A percentile compares a stretch with the other conserved stretches of the same genome.
Conservation (phyloP, 1,140 invertebrate genomes). For the Pararge aegeria region DNA sequence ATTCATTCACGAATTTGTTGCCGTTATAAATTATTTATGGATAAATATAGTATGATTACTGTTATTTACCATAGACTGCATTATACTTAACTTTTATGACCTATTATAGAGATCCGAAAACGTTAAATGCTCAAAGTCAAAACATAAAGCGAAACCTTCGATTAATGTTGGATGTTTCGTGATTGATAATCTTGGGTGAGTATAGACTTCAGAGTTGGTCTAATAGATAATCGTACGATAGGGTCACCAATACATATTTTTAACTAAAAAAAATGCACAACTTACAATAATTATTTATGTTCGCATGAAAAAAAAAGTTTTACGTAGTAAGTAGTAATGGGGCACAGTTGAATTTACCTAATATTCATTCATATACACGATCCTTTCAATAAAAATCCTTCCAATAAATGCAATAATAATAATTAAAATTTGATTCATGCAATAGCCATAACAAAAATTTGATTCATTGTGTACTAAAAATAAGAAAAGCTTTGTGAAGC, state of each 20-base stretch:
- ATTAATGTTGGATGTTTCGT: conserved; percentile 33
- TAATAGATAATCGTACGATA: conserved; percentile 27
- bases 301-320: no score
- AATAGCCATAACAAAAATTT: no score
- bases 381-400: no score
- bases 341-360: no score
- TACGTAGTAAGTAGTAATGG: no score
- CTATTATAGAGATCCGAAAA: not conserved
- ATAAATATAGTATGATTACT: not conserved
- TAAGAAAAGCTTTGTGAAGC: no score
- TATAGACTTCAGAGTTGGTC: conserved; percentile 19
- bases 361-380: no score
- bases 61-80: not conserved
- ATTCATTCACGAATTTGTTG: not conserved
- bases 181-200: conserved; percentile 31
- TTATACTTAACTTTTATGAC: not conserved
- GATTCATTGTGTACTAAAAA: no score
- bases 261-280: not conserved
- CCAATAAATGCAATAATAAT: no score
- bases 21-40: not conserved
- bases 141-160: conserved; percentile 20
- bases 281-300: no score
- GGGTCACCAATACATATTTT: not conserved
- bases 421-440: no score
- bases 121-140: conserved; percentile 7